Evolutionary conservation across 1,140 invertebrate species (phyloP), one percentile per base, ranked within the genome.

Genomic region (Hyles euphorbiae): DNA sequence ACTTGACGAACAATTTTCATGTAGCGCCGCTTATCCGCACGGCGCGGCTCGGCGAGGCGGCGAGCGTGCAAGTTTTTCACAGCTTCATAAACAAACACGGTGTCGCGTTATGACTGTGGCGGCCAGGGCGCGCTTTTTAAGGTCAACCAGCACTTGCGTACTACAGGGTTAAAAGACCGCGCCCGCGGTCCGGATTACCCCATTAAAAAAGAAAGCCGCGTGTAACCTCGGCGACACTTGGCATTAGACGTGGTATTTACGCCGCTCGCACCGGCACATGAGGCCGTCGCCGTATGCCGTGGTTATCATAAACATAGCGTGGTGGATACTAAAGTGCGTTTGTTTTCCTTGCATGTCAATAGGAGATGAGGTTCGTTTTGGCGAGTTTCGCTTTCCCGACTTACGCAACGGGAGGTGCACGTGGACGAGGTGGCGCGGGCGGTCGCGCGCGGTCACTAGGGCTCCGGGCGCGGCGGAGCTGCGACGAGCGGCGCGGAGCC

Each of bases 351-450:
- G 67, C 72, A 67, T 75, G 78, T 78, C 81, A 85, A 81, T 61
- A 85, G 79, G 82, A 87, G 84, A 83, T 65, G 70, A 61, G 71
- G 80, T 78, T 71, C 68, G 59, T 72, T 75, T 77, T 70, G 54
- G 61, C 55, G 55, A 67, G 62, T 72, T 73, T 60, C 52, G 57
- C 58, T 60, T 71, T 70, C 66, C 72, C 71, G 72, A 78, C 81
- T 85, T 85, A 83, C 82, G 82, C 80, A 85, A 86, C 70, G 70
- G 67, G 69, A 62, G 56, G 70, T 67, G 72, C 80, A 78, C 79
- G 78, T 77, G 76, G 75, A 60, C 58, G 55, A 57, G 56, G 58
- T 63, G 60, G 50, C 62, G 68, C 40, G 47, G 61, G 45, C 49
- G 51, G 32, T 56, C 54, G 50, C 50, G 62, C 34, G 53, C 34